These are phyloP conservation scores for Puma concolor DNA, from an alignment of 2,113 vertebrate species.

Conservation along the genomic window DNA sequence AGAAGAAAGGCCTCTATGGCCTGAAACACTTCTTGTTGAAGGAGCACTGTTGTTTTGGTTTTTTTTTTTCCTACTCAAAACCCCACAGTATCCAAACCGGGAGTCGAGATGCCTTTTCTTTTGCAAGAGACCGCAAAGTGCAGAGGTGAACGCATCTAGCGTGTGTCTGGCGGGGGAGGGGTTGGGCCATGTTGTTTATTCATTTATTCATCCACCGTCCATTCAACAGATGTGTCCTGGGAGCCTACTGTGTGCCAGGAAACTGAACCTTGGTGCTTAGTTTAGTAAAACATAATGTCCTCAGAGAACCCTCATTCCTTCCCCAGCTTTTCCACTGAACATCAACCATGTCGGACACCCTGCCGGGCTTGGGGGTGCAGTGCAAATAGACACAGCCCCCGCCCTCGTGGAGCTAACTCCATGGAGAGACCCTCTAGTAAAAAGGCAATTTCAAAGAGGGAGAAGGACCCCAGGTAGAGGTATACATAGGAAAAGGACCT, in stretches of 20 bases:
- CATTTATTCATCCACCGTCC: not conserved
- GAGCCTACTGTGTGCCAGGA: not conserved
- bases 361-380: not conserved
- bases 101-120: not conserved
- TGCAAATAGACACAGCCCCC: not conserved
- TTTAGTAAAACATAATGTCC: not conserved
- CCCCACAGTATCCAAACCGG: not conserved
- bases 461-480: not conserved
- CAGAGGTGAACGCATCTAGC: not conserved
- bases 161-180: not conserved
- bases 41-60: not conserved
- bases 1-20: not conserved
- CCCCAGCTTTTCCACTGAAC: not conserved
- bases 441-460: not conserved
- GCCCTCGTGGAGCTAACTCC: not conserved
- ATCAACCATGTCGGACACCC: not conserved
- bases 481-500: not conserved
- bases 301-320: not conserved
- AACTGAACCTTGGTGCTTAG: not conserved
- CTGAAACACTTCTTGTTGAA: not conserved
- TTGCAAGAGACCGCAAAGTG: not conserved
- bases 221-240: not conserved
- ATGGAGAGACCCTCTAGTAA: not conserved
- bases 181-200: not conserved
- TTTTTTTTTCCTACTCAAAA: not conserved